Conservation (phyloP, 2,113 vertebrate species). For the Petrocephalus microphthalmus region DNA sequence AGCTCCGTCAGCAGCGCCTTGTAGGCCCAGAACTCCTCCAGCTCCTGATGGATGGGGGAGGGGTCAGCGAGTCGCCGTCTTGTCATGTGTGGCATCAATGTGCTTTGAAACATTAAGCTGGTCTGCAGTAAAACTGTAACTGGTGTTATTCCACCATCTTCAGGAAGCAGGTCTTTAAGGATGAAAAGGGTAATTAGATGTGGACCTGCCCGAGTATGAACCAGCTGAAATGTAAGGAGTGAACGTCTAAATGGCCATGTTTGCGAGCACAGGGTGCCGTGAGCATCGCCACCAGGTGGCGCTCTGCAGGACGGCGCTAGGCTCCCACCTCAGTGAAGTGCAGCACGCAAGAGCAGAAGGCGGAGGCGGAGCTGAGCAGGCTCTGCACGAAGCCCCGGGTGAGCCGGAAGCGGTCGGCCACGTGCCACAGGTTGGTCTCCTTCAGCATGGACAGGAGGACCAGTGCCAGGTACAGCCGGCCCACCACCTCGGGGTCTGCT, state of each 20-base stretch:
- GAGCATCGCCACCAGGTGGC: not conserved
- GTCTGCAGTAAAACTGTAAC: not conserved
- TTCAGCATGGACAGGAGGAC: conserved; percentile 77
- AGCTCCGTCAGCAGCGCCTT: conserved; percentile 77
- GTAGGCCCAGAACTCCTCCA: conserved; percentile 92
- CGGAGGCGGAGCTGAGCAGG: conserved; percentile 75
- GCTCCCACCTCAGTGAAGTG: conserved; percentile 84
- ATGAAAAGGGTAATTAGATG: not conserved
- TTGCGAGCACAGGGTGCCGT: not conserved
- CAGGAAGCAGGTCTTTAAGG: not conserved
- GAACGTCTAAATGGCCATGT: not conserved
- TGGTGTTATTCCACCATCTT: not conserved
- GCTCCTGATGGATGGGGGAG: conserved; percentile 64
- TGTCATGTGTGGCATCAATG: not conserved
- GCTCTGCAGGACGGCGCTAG: not conserved
- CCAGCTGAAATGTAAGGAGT: not conserved
- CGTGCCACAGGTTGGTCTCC: conserved; percentile 78
- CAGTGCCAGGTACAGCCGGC: conserved; percentile 76
- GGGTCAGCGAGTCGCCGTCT: not conserved
- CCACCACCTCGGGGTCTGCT: conserved; percentile 60
- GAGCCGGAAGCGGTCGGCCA: conserved; percentile 78
- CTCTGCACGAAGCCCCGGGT: conserved; percentile 80
- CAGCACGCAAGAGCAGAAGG: conserved; percentile 81
- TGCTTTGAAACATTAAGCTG: not conserved
- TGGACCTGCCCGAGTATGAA: not conserved